Evolutionary conservation across 2,797 vertebrate genomes (phyloP), one percentile per base, ranked within the genome.

Genomic region (Eulemur rubriventer): DNA sequence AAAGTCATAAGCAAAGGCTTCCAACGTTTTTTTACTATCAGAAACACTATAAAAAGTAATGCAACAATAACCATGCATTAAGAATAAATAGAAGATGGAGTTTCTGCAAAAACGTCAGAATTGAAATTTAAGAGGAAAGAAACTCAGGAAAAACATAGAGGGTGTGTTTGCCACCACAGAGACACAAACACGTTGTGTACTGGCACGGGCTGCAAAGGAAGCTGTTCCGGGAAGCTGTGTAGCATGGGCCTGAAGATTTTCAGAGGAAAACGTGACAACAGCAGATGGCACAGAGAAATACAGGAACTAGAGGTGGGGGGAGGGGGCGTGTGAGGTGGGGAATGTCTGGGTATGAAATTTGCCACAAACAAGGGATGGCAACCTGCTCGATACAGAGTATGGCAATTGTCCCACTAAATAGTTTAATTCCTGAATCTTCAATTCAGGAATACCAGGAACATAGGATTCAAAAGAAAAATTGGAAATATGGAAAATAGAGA

Each of bases 1-100:
- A 93, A 85, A 80, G 33, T 65, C 41, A n/a, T 10, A 70, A 89
- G 30, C 48, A 89, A 97, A 94, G 7, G 6, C 57, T 96, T 86
- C 14, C 20, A 61, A 72, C 16, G 5, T 63, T 73, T 80, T 63
- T 20, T 76, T 2, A 11, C 20, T 83, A 48, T 83, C 41, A 91
- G 79, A 89, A 95, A 78, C 35, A 86, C 14, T 85, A 55, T 28
- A 59, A 78, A 70, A 65, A 52, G 26, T 89, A 82, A 72, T 63
- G 52, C 28, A 80, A n/a, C 87, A 48, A 65, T 70, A 83, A 16
- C 59, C 12, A 18, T 52, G 18, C 33, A 80, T 55, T 65, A 73
- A 83, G 33, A 78, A 75, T 59, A 86, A 63, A 89, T 20, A 50
- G 17, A 91, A 80, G 30, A 57, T 63, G 7, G 84, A 43, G 13